Conservation (phyloP, 2,113 vertebrate genomes). For the Peromyscus polionotus region DNA sequence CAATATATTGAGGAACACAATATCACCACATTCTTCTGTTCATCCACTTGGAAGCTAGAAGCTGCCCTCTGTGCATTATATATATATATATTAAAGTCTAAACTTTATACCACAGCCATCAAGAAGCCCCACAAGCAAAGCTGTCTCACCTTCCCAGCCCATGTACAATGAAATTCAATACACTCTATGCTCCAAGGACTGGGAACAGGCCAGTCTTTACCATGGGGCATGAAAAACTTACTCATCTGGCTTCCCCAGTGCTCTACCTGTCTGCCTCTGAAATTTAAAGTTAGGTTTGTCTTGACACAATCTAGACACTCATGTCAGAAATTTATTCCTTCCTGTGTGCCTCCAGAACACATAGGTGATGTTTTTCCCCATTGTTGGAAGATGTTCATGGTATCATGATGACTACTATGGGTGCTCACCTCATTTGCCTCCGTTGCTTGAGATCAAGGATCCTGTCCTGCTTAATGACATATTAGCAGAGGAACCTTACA, state of each 20-base stretch:
- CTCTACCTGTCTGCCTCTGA: neutral
- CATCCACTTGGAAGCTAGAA: neutral
- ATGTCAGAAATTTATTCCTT: neutral
- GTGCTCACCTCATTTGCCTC: neutral
- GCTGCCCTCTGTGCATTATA: neutral
- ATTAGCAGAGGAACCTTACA: neutral
- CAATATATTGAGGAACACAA: too few relatives aligned
- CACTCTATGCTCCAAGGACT: neutral
- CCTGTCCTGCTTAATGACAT: neutral
- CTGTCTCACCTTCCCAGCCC: neutral
- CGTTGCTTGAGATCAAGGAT: neutral
- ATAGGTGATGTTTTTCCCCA: neutral
- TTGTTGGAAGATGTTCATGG: neutral
- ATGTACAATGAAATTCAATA: neutral
- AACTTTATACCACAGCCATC: neutral
- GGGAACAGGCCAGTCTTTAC: neutral
- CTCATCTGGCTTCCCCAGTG: neutral
- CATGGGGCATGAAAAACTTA: neutral
- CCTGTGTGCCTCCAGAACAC: neutral
- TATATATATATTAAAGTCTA: neutral
- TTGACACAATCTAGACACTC: neutral
- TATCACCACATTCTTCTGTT: neutral
- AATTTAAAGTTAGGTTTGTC: neutral
- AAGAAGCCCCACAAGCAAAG: slow-evolving; percentile 1
- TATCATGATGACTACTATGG: neutral